Percentiles rank a stretch among this genome's conserved stretches.
phyloP scores from a whole-genome alignment of 2,113 vertebrate genomes.

The Anoplopoma fimbria region DNA sequence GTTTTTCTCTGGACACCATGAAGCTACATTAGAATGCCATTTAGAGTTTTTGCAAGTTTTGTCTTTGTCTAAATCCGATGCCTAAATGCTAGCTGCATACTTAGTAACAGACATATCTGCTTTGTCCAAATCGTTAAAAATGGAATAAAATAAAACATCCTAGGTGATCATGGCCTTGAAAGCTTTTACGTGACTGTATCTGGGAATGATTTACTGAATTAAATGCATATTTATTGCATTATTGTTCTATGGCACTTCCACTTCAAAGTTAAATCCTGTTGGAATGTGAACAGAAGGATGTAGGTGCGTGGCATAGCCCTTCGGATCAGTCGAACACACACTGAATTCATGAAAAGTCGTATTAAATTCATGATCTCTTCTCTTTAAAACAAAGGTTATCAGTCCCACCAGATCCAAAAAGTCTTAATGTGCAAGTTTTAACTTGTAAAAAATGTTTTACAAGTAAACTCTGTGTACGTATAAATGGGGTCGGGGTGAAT shows the following conservation, averaged over 20 bases:
- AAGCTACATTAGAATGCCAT: neutral
- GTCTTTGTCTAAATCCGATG: neutral
- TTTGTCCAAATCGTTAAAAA: neutral
- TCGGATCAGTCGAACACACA: conserved; percentile 55
- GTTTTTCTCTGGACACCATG: neutral
- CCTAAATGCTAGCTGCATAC: too few species aligned
- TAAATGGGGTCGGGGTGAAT: neutral
- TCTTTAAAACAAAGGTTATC: neutral
- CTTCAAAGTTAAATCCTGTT: conserved; percentile 12
- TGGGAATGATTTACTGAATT: neutral
- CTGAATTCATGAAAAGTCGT: neutral
- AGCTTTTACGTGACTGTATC: neutral
- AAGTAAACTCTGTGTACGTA: neutral
- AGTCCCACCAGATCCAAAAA: neutral
- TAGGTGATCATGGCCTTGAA: conserved; percentile 23
- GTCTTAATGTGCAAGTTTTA: neutral
- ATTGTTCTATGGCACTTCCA: conserved; percentile 55
- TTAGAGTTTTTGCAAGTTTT: neutral
- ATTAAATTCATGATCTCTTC: neutral
- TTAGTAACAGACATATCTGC: neutral
- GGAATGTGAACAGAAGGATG: conserved; percentile 32
- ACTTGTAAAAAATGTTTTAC: neutral
- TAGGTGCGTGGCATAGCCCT: conserved; percentile 70
- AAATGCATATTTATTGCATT: conserved; percentile 54
- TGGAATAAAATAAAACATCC: neutral